Evolutionary conservation across 2,797 vertebrate genomes (phyloP).

Genomic region (Arrhamphus sclerolepis): DNA sequence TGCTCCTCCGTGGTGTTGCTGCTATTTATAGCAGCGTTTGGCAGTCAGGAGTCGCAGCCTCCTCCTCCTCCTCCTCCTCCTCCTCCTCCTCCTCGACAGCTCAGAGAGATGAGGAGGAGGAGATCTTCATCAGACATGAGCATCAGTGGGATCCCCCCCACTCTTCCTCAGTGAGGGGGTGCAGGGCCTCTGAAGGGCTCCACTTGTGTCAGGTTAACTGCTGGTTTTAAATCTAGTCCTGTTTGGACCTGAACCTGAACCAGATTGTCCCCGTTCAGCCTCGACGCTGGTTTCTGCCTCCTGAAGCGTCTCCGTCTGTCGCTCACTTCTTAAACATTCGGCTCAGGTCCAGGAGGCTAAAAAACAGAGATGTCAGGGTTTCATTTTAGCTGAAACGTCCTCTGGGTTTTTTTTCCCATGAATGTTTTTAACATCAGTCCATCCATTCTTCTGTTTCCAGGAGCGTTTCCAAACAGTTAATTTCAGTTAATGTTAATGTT

Average conservation of each 20-base stretch:
- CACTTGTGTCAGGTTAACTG: too few species aligned
- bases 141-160: constrained; percentile 31
- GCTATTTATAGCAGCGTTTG: constrained; percentile 76
- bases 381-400: too few species aligned
- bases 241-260: too few species aligned
- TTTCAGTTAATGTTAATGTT: too few species aligned
- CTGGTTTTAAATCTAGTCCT: too few species aligned
- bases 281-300: constrained; percentile 10
- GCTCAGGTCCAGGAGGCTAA: too few species aligned
- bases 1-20: constrained; percentile 38
- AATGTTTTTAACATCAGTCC: too few species aligned
- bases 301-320: constrained; percentile 40
- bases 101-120: constrained; percentile 35
- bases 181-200: not conserved
- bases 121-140: constrained; percentile 35
- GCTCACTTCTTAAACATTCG: not conserved
- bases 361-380: too few species aligned
- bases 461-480: too few species aligned
- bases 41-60: constrained; percentile 54
- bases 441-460: too few species aligned
- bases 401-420: too few species aligned
- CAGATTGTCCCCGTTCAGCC: too few species aligned
- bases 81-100: constrained; percentile 24
- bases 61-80: constrained; percentile 24
- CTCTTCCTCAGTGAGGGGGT: constrained; percentile 29